Base-by-base conservation (phyloP, 2,113 vertebrate species). In the Larimichthys crocea region DNA sequence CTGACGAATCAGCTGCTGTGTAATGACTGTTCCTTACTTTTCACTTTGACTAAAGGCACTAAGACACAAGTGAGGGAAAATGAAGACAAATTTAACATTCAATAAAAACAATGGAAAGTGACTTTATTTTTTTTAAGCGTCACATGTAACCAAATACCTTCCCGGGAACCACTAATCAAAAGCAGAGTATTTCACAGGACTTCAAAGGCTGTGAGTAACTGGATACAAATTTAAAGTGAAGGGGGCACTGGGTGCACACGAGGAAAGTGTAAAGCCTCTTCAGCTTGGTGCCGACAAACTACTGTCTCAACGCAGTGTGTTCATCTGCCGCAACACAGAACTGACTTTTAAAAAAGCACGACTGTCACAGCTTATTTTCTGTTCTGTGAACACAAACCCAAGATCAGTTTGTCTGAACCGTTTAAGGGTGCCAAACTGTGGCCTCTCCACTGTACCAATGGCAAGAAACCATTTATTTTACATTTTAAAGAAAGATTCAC, bases 271-370 rank as follows among this genome's bases (percentile, higher is more conserved):
- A 57, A 55, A 3, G 5, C 46, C 63, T 4, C 40, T 17, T 40
- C 48, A 68, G 68, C 29, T 22, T 6, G 50, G 63, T 48, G 68
- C 56, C 49, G 64, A 64, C 63, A 56, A 62, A 53, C 26, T 20
- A 31, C 69, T 1, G 11, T 14, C 20, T 49, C 16, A 16, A 53
- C 79, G 48, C 22, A 31, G 31, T 7, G 44, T 52, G 17, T 40
- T 14, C 12, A 8, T 48, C 31, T 53, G 59, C 57, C n/a, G 61
- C 20, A 29, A 40, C 35, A 9, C 44, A 46, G 14, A 46, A 46
- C 11, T 29, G 22, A 11, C 66, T 61, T 10, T 52, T 14, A 15
- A 49, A 50, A 53, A 60, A 7, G 16, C 29, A 35, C 29, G 10
- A 5, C 8, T 35, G 29, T 61, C 29, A 61, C 17, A 10, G 26